A percentile compares a stretch with the other conserved stretches of the same genome.
Conservation (phyloP, 2,797 vertebrate species). For the Nyctibius grandis region DNA sequence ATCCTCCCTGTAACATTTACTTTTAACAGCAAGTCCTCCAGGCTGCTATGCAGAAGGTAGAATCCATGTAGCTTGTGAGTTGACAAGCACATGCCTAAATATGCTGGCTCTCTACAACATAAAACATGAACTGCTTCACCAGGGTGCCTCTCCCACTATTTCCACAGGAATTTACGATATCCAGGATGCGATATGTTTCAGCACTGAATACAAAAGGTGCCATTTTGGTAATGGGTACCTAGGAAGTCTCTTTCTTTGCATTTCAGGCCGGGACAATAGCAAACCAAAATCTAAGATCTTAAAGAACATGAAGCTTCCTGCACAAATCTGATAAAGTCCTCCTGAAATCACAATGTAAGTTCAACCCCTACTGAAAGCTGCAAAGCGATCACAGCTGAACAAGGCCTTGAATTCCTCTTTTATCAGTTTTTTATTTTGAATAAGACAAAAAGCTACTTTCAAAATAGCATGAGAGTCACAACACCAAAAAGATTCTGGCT, state of each 20-base stretch:
- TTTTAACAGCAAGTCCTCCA: slow-evolving; percentile 14
- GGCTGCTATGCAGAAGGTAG: slow-evolving; percentile 18
- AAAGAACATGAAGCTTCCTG: background rate
- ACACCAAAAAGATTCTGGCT: background rate
- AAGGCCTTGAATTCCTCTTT: background rate
- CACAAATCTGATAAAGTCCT: background rate
- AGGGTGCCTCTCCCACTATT: background rate
- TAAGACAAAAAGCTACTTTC: background rate
- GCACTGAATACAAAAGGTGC: background rate
- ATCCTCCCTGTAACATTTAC: slow-evolving; percentile 29
- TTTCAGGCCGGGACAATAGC: background rate
- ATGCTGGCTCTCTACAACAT: background rate
- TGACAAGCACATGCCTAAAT: background rate
- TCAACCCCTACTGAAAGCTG: background rate
- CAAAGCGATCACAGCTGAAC: background rate
- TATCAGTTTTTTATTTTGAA: background rate
- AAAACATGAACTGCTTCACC: background rate
- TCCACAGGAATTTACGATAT: background rate
- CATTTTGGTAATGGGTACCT: background rate
- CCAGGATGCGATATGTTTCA: rapidly evolving
- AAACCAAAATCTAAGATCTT: background rate
- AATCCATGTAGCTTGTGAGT: background rate
- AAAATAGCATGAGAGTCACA: slow-evolving; percentile 14
- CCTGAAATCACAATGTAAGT: background rate
- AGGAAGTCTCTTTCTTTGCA: background rate